Percentiles rank a stretch among this genome's conserved stretches.
Conservation (phyloP, 2,113 vertebrate genomes). For the Plectropomus leopardus region DNA sequence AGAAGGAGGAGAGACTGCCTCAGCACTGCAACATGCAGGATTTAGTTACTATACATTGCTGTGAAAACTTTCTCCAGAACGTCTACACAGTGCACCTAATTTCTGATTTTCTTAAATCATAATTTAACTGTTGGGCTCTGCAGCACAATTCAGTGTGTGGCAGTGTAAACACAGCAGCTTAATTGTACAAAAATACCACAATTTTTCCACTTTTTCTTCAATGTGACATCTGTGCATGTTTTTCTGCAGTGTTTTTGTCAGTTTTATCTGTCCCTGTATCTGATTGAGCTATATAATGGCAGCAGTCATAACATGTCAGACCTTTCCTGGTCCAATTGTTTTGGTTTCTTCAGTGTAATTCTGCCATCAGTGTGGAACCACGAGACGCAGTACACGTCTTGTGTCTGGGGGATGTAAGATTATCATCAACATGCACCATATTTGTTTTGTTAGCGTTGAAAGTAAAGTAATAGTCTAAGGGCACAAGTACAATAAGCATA, state of each 20-base stretch:
- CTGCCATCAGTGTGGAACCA: slow-evolving; percentile 52
- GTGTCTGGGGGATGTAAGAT: slow-evolving; percentile 79
- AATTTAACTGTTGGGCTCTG: slow-evolving; percentile 10
- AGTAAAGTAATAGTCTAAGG: slow-evolving; percentile 77
- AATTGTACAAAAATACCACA: slow-evolving; percentile 56
- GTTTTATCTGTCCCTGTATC: slow-evolving; percentile 80
- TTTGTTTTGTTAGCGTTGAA: slow-evolving; percentile 80
- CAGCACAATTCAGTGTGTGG: slow-evolving; percentile 30
- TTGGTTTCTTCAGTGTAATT: slow-evolving; percentile 76
- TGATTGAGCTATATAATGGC: slow-evolving; percentile 81
- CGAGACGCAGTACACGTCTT: slow-evolving; percentile 58
- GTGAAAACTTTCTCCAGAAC: slow-evolving; percentile 41
- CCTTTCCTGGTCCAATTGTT: slow-evolving; percentile 81
- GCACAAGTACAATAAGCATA: slow-evolving; percentile 63
- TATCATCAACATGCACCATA: slow-evolving; percentile 73
- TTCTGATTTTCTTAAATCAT: slow-evolving; percentile 46
- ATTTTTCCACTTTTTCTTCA: slow-evolving; percentile 51
- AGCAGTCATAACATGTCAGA: slow-evolving; percentile 87
- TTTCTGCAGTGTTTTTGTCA: slow-evolving; percentile 78
- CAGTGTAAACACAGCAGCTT: slow-evolving; percentile 39
- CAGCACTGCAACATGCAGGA: slow-evolving; percentile 43
- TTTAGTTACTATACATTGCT: slow-evolving; percentile 12
- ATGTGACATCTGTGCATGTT: slow-evolving; percentile 64
- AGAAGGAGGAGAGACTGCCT: slow-evolving; percentile 47
- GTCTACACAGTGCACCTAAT: slow-evolving; percentile 28